Evolutionary conservation across 2,888 invertebrate species (phyloP).

Genomic region (Plagiodera versicolora): DNA sequence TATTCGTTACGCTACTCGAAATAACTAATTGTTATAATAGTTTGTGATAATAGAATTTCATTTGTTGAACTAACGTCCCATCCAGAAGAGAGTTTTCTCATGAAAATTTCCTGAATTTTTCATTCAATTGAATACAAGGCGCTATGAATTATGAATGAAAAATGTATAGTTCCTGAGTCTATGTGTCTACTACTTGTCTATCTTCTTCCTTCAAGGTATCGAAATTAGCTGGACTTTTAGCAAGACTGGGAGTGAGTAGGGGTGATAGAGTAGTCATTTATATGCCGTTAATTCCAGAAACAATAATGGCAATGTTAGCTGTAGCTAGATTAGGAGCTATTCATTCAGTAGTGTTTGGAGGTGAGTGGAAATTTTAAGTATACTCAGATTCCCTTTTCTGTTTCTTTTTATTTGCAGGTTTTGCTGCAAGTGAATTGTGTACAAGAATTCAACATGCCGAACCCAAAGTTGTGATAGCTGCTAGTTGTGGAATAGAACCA

Average conservation of each 20-base stretch:
- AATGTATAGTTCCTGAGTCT: too few species aligned
- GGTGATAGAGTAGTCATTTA: slow-evolving; percentile 90
- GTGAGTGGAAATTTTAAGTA: slow-evolving; percentile 50
- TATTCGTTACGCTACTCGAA: too few species aligned
- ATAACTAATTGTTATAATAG: too few species aligned
- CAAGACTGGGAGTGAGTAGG: slow-evolving; percentile 73
- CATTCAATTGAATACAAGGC: too few species aligned
- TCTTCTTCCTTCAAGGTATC: slow-evolving; percentile 56
- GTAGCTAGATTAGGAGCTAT: slow-evolving; percentile 85
- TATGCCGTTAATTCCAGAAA: slow-evolving; percentile 93
- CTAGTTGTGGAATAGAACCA: slow-evolving; percentile 90
- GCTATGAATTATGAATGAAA: too few species aligned
- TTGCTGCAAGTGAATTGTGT: slow-evolving; percentile 85
- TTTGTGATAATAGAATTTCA: too few species aligned
- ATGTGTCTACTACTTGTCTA: too few species aligned
- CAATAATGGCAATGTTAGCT: slow-evolving; percentile 86
- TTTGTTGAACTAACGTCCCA: too few species aligned
- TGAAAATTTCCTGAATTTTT: too few species aligned
- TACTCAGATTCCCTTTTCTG: too few species aligned
- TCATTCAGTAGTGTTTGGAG: slow-evolving; percentile 95
- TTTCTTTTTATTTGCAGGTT: slow-evolving; percentile 61
- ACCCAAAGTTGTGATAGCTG: slow-evolving; percentile 86
- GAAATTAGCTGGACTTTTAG: slow-evolving; percentile 75
- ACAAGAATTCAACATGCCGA: slow-evolving; percentile 85
- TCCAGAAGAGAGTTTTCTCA: too few species aligned